These are phyloP conservation scores for Sebastes ruberrimus DNA, from an alignment of 2,797 vertebrate genomes.

Conservation along the genomic window DNA sequence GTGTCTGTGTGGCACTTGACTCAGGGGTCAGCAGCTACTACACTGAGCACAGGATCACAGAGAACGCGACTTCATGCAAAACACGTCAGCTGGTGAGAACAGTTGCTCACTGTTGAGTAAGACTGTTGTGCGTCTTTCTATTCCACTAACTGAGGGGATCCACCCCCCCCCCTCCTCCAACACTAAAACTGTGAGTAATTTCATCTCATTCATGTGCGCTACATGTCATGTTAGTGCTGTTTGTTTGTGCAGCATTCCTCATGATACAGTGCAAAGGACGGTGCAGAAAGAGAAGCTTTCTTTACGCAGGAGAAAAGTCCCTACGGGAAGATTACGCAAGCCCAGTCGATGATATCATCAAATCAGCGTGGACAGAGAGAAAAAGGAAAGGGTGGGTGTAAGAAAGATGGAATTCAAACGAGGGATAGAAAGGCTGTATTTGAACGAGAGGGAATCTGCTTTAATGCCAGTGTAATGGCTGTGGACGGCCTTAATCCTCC, in stretches of 20 bases:
- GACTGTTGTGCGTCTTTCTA: slow-evolving; percentile 21
- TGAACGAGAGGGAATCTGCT: slow-evolving; percentile 56
- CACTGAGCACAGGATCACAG: slow-evolving; percentile 21
- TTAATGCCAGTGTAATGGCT: slow-evolving; percentile 56
- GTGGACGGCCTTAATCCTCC: slow-evolving; percentile 45
- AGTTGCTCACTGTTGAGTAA: slow-evolving; percentile 54
- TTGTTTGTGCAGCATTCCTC: slow-evolving; percentile 54
- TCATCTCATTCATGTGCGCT: slow-evolving; percentile 38
- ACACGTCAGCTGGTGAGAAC: slow-evolving; percentile 37
- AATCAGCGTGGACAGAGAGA: slow-evolving; percentile 56
- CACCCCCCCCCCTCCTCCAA: neutral
- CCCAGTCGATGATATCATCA: slow-evolving; percentile 67
- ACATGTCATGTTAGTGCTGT: slow-evolving; percentile 36
- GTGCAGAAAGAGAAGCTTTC: slow-evolving; percentile 35
- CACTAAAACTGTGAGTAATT: slow-evolving; percentile 55
- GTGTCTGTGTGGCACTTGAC: slow-evolving; percentile 6
- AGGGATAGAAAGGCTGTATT: slow-evolving; percentile 36
- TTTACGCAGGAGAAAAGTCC: slow-evolving; percentile 53
- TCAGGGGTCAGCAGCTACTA: slow-evolving; percentile 1
- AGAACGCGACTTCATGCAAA: slow-evolving; percentile 19
- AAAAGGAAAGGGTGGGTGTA: slow-evolving; percentile 49
- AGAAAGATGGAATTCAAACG: slow-evolving; percentile 52
- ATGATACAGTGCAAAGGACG: slow-evolving; percentile 21
- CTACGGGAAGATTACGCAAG: slow-evolving; percentile 70
- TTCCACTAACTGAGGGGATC: slow-evolving; percentile 32